Evolutionary conservation across 2,888 invertebrate species (phyloP).

Genomic region (Polydrusus pterygomalis): DNA sequence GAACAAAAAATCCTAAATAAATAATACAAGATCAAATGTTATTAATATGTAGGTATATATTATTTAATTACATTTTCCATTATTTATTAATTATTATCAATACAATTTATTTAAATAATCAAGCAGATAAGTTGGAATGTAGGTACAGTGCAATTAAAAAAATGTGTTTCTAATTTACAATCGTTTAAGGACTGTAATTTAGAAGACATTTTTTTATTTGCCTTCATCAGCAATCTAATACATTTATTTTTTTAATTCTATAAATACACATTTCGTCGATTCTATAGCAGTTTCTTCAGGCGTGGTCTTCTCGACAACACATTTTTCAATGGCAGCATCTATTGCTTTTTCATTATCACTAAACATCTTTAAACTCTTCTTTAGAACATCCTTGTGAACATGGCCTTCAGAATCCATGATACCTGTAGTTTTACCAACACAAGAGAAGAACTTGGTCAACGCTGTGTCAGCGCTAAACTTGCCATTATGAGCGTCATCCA

Average conservation of each 20-base stretch:
- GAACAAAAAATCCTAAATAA: too few species aligned
- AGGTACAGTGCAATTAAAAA: too few species aligned
- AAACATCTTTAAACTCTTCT: neutral
- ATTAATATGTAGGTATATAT: too few species aligned
- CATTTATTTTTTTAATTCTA: neutral
- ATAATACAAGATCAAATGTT: too few species aligned
- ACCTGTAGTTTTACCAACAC: neutral
- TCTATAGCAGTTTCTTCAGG: neutral
- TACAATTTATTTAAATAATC: too few species aligned
- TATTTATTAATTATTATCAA: too few species aligned
- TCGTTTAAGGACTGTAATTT: too few species aligned
- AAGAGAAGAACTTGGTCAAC: neutral
- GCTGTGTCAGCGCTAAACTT: neutral
- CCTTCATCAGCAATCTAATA: too few species aligned
- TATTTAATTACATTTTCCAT: too few species aligned
- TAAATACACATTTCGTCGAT: neutral
- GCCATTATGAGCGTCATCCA: neutral
- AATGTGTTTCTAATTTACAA: too few species aligned
- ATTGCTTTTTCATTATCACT: neutral
- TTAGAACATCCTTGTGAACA: neutral
- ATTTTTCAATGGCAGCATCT: conserved; percentile 10
- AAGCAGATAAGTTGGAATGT: too few species aligned
- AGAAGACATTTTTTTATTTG: too few species aligned
- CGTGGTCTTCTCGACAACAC: neutral
- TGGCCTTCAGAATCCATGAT: conserved; percentile 6